A percentile compares a stretch with the other conserved stretches of the same genome.
phyloP scores from a whole-genome alignment of 2,113 vertebrate species.

The Sinocyclocheilus maitianheensis region DNA sequence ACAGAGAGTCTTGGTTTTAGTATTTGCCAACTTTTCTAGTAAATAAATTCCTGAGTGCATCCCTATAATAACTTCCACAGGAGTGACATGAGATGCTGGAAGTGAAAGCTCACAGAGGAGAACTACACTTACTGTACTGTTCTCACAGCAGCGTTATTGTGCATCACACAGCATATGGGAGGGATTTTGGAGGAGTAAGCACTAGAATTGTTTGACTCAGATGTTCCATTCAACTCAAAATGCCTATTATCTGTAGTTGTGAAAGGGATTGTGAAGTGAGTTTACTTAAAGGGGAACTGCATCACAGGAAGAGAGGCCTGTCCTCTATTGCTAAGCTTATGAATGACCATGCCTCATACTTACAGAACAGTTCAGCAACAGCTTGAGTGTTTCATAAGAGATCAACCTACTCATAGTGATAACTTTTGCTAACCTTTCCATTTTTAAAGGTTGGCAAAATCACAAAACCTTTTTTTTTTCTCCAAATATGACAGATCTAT shows the following conservation, averaged over 20 bases:
- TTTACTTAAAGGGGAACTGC: constrained; percentile 10
- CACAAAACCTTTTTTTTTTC: neutral
- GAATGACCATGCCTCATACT: neutral
- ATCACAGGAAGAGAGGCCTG: neutral
- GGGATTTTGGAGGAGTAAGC: neutral
- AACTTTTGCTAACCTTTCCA: too few species aligned
- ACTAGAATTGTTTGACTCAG: neutral
- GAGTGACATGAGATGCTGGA: neutral
- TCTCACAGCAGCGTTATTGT: neutral
- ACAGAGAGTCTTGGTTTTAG: neutral
- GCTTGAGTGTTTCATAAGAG: neutral
- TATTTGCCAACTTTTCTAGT: neutral
- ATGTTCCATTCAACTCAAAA: constrained; percentile 15
- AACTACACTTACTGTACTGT: neutral
- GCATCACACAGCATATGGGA: neutral
- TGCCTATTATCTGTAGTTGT: neutral
- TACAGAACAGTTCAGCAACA: too few species aligned
- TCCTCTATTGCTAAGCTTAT: neutral
- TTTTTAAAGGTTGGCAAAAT: too few species aligned
- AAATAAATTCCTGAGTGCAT: neutral
- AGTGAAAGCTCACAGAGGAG: neutral
- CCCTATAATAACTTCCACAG: neutral
- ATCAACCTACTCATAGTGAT: neutral
- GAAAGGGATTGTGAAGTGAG: neutral
- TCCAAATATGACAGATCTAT: neutral